Conservation (phyloP, 2,113 vertebrate species). For the Pitta sordida region DNA sequence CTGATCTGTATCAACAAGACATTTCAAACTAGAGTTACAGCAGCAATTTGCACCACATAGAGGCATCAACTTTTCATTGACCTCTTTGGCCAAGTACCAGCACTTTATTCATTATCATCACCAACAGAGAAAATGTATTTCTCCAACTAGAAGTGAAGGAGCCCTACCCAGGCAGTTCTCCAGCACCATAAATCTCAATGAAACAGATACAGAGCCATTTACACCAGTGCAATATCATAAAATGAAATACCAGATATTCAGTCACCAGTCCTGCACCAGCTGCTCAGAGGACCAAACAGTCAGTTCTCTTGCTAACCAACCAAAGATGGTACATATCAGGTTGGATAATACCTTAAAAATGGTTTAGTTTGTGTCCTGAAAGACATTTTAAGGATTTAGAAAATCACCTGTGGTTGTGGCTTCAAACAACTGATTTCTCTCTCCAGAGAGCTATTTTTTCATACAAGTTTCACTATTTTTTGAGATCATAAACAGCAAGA, state of each 20-base stretch:
- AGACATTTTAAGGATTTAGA: neutral
- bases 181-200: neutral
- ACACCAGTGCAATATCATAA: neutral
- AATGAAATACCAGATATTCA: neutral
- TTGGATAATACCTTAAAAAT: neutral
- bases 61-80: neutral
- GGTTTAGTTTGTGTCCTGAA: neutral
- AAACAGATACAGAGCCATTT: neutral
- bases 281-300: neutral
- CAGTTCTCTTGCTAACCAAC: neutral
- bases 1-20: neutral
- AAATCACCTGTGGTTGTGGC: neutral
- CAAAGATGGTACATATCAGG: neutral
- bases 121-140: neutral
- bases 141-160: neutral
- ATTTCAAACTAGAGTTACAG: neutral
- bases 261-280: neutral
- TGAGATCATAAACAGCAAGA: neutral
- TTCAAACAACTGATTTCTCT: neutral
- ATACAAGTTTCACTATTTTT: neutral
- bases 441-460: neutral
- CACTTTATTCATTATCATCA: neutral
- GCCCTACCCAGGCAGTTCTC: accelerated
- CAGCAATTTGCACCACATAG: neutral
- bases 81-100: neutral